Base-by-base conservation (phyloP, 2,888 invertebrate species). In the Eustalomyia histrio region DNA sequence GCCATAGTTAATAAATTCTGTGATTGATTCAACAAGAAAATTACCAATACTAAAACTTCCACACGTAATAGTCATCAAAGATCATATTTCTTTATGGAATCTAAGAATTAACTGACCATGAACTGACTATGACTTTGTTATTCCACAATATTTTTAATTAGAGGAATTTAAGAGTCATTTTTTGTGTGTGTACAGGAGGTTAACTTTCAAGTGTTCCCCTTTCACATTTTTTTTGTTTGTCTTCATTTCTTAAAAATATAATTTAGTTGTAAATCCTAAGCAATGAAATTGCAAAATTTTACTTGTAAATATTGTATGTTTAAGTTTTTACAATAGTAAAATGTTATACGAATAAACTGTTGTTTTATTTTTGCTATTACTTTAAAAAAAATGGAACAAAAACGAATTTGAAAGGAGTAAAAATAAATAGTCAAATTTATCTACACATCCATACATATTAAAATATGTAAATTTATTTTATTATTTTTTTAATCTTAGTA, bases 261-360 rank as follows among this genome's bases (percentile, higher is more conserved):
- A 81, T 81, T 78, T 75, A 71, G 74, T 74, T 81, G 78, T 71
- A 78, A 81, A 81, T 81, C 78, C 57, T 50, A 60, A 57, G 78
- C 78, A 69, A 81, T 78, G 69, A 78, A 78, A 78, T 74, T 74
- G 47, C 74, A 69, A 76, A 81, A 71, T 76, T 80, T 35, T 53
- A 43, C 76, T 57, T 81, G 55, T 64, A 65, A 78, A 75, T 67
- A 64, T 68, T 60, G 50, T 74, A 58, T 65, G 39, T 68, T 72
- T n/a, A 12, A 21, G 39, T 55, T 35, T 47, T 35, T 58, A 53
- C 60, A 53, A 24, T 16, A 43, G 24, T 35, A 33, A 29, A 58
- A 55, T 57, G 57, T 24, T 50, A 39, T 17, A 16, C 14, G 39
- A 60, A 60, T 60, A 29, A 67, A 67, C 64, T 57, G 47, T 63